A percentile compares a stretch with the other conserved stretches of the same genome.
Evolutionary conservation across 2,113 vertebrate genomes (phyloP).

Genomic region (Taxidea taxus): DNA sequence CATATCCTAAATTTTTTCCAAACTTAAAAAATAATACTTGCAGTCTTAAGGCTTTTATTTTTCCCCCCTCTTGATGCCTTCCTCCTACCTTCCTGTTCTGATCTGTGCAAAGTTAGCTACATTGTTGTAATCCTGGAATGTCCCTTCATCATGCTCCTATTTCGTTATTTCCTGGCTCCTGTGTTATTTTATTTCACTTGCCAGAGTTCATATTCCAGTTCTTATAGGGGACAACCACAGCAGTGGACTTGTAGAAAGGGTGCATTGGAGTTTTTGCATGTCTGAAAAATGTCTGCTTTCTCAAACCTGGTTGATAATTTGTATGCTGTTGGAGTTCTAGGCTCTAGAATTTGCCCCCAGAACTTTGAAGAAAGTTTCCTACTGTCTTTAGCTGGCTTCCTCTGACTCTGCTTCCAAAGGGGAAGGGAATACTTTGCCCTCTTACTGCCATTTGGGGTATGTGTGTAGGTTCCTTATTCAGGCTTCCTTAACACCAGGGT

Average conservation of each 20-base stretch:
- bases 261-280: not conserved
- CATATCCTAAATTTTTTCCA: not conserved
- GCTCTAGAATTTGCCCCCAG: not conserved
- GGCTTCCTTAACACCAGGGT: not conserved
- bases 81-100: not conserved
- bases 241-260: not conserved
- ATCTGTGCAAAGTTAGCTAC: constrained; percentile 27
- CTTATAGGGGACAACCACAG: not conserved
- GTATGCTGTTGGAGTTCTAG: not conserved
- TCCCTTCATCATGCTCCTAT: not conserved
- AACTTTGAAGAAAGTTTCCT: not conserved
- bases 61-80: not conserved
- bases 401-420: not conserved
- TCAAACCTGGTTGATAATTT: not conserved
- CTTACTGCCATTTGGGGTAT: not conserved
- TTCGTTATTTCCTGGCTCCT: constrained; percentile 22
- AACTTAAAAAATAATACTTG: constrained; percentile 10
- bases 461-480: not conserved
- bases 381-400: not conserved
- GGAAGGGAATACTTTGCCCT: not conserved
- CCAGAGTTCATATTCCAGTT: not conserved
- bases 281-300: not conserved
- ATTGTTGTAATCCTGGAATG: not conserved
- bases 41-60: not conserved
- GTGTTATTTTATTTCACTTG: constrained; percentile 24